Evolutionary conservation across 2,888 invertebrate species (phyloP).

Genomic region (Tiliacea aurago): DNA sequence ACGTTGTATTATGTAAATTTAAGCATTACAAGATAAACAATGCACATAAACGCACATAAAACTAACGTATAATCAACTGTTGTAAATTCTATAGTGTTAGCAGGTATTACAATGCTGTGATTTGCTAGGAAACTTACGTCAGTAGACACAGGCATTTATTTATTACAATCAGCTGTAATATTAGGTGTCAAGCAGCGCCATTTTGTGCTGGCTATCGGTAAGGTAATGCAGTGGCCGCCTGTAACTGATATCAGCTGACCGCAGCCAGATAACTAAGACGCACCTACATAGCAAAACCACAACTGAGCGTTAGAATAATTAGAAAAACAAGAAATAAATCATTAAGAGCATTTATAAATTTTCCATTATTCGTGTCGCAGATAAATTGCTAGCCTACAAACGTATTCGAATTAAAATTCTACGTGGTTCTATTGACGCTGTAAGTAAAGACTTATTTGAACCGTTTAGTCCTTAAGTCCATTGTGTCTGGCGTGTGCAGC

Average conservation of each 20-base stretch:
- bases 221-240: conserved; percentile 55
- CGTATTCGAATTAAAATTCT: conserved; percentile 42
- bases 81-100: conserved; percentile 24
- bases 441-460: conserved; percentile 46
- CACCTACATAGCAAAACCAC: conserved; percentile 46
- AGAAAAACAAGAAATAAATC: conserved; percentile 30
- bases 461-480: conserved; percentile 44
- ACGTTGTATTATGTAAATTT: conserved; percentile 39
- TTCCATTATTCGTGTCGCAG: conserved; percentile 36
- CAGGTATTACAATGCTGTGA: conserved; percentile 22
- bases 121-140: conserved; percentile 21
- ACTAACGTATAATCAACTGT: conserved; percentile 23
- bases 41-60: conserved; percentile 28
- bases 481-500: conserved; percentile 56
- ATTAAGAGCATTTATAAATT: conserved; percentile 25
- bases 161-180: conserved; percentile 48
- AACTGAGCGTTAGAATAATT: conserved; percentile 44
- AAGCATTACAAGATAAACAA: conserved; percentile 38
- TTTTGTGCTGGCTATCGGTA: conserved; percentile 45
- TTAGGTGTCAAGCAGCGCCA: conserved; percentile 38
- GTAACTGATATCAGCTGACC: conserved; percentile 73
- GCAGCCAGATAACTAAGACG: conserved; percentile 64
- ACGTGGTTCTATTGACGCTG: conserved; percentile 26
- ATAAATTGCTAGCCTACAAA: conserved; percentile 16
- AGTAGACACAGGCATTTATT: conserved; percentile 30